These are phyloP conservation scores for Tonatia bakeri DNA, from an alignment of 2,113 vertebrate species.

Conservation along the genomic window DNA sequence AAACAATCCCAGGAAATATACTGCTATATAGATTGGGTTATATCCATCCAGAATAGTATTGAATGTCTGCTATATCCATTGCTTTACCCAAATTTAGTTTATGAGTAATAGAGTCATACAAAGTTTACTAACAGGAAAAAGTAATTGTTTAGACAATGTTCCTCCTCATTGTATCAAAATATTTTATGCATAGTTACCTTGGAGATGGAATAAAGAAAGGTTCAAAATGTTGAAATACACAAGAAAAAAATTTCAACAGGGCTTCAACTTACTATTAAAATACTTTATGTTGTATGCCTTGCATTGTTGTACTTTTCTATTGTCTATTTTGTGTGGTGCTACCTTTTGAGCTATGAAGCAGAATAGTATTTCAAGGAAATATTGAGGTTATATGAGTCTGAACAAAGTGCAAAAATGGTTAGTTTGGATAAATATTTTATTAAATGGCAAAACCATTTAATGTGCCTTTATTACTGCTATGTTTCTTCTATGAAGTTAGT, in stretches of 20 bases:
- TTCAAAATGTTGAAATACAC: background rate
- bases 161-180: slow-evolving; percentile 66
- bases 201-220: slow-evolving; percentile 35
- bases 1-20: slow-evolving; percentile 78
- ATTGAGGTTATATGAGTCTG: background rate
- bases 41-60: slow-evolving; percentile 64
- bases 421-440: background rate
- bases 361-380: background rate
- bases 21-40: slow-evolving; percentile 73
- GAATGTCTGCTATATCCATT: slow-evolving; percentile 72
- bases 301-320: background rate
- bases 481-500: background rate
- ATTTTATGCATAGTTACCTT: slow-evolving; percentile 52
- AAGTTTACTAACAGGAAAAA: slow-evolving; percentile 77
- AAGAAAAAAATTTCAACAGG: background rate
- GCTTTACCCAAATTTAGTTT: slow-evolving; percentile 68
- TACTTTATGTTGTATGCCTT: background rate
- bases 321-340: background rate
- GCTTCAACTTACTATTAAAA: background rate
- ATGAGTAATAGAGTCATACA: slow-evolving; percentile 75
- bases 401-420: background rate
- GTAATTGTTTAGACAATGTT: slow-evolving; percentile 72
- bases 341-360: background rate
- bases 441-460: background rate
- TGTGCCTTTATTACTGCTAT: background rate